A percentile compares a stretch with the other conserved stretches of the same genome.
Evolutionary conservation across 1,140 invertebrate species (phyloP).

Genomic region (Acyrthosiphon pisum): DNA sequence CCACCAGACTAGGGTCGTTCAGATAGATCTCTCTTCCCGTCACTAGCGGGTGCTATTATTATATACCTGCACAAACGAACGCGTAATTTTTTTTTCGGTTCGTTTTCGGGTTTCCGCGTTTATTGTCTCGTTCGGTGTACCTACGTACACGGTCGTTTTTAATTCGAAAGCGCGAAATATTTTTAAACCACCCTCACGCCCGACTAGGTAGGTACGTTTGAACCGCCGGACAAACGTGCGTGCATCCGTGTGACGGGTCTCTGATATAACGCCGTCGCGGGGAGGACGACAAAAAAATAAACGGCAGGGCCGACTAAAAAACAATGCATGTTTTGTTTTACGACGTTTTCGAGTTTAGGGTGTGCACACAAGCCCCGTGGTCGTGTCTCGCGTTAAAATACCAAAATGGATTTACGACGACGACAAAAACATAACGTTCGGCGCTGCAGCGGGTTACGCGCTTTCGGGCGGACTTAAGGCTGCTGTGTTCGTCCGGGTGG

Average conservation of each 20-base stretch:
- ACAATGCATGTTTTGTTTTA: background rate
- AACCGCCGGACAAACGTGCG: background rate
- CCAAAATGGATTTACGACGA: background rate
- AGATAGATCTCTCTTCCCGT: background rate
- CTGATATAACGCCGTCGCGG: background rate
- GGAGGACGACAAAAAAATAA: background rate
- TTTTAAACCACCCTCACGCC: background rate
- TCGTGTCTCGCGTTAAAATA: background rate
- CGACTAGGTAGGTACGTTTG: background rate
- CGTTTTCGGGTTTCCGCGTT: background rate
- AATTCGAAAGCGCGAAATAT: background rate
- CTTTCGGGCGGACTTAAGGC: background rate
- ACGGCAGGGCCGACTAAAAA: background rate
- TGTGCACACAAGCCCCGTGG: background rate
- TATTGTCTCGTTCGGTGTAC: background rate
- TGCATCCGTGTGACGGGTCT: background rate
- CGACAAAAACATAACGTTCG: background rate
- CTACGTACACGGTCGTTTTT: background rate
- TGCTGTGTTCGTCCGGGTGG: background rate
- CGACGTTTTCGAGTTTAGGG: slow-evolving; percentile 6
- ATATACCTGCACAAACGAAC: background rate
- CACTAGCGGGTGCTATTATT: background rate
- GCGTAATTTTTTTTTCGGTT: background rate
- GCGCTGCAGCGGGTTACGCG: background rate
- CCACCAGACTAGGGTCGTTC: background rate